Evolutionary conservation across 2,888 invertebrate species (phyloP), one percentile per base, ranked within the genome.

Genomic region (Xanthorhoe designata): DNA sequence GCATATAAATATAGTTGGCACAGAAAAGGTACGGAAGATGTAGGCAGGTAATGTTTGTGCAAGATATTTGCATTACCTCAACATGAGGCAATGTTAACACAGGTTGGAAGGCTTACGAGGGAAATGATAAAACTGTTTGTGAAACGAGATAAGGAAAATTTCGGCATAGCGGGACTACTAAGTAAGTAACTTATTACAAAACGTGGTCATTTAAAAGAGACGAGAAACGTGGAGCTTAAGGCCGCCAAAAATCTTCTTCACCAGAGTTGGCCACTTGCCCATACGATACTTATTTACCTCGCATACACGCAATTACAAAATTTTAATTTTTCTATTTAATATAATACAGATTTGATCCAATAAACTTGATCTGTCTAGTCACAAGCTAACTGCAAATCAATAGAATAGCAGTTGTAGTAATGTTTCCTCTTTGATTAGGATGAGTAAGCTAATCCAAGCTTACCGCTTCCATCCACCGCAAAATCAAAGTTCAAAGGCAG

Each of bases 51-150:
- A 15, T 70, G 72, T 72, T 70, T 69, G 68, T 54, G 58, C 59
- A 38, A 61, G 65, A 61, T 73, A 73, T 73, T 73, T 73, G 69
- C 71, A 66, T 71, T 73, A 71, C 70, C 70, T 70, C 66, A 59
- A 71, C 69, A 67, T 74, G 70, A 60, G 50, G 69, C 63, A 69
- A 69, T 72, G 70, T 74, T 72, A 57, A 72, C 69, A 66, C 73
- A 72, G 72, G 73, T 69, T 58, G 29, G 53, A 59, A 59, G 67
- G 59, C 64, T 69, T 61, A 62, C 64, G 62, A 50, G 61, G 50
- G 64, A 66, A 71, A 73, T 70, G 69, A 73, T 73, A 69, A 73
- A 71, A 70, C 58, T 71, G 68, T 71, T 67, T 64, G 63, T 63
- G 49, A 56, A 66, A 69, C 58, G 45, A 13, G 24, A 58, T 59